Conservation (phyloP, 2,888 invertebrate species). For the Andrena fulva region DNA sequence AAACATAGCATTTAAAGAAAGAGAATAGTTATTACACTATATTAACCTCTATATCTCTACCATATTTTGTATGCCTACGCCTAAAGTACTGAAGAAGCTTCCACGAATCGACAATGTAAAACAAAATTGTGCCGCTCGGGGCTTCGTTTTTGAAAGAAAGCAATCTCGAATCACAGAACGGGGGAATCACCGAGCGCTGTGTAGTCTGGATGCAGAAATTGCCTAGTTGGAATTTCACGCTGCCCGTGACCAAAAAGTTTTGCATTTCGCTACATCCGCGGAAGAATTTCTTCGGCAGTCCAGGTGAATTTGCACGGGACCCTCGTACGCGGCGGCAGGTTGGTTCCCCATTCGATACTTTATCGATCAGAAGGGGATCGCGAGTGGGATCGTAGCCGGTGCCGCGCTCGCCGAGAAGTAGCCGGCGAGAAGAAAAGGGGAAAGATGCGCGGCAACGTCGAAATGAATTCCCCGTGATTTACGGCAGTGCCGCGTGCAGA, state of each 20-base stretch:
- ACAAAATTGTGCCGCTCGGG: no score
- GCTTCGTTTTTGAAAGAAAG: no score
- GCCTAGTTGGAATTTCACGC: background rate
- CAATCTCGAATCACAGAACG: no score
- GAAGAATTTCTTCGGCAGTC: slow-evolving; percentile 8
- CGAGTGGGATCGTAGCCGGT: background rate
- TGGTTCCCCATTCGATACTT: slow-evolving; percentile 17
- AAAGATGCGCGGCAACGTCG: slow-evolving; percentile 23
- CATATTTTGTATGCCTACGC: no score
- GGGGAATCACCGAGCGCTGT: no score
- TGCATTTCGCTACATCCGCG: background rate
- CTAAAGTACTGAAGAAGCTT: no score
- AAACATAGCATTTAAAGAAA: no score
- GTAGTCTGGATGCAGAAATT: no score
- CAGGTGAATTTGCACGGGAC: background rate
- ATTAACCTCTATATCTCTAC: no score
- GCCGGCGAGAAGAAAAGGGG: background rate
- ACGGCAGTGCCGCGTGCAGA: slow-evolving; percentile 27
- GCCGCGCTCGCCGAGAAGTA: background rate
- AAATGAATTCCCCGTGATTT: slow-evolving; percentile 55
- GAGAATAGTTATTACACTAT: no score
- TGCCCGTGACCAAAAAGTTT: background rate
- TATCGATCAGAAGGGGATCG: slow-evolving; percentile 34
- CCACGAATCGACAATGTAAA: no score
- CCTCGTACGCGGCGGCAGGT: slow-evolving; percentile 1